Evolutionary conservation across 2,113 vertebrate species (phyloP), one percentile per base, ranked within the genome.

Genomic region (Numida meleagris): DNA sequence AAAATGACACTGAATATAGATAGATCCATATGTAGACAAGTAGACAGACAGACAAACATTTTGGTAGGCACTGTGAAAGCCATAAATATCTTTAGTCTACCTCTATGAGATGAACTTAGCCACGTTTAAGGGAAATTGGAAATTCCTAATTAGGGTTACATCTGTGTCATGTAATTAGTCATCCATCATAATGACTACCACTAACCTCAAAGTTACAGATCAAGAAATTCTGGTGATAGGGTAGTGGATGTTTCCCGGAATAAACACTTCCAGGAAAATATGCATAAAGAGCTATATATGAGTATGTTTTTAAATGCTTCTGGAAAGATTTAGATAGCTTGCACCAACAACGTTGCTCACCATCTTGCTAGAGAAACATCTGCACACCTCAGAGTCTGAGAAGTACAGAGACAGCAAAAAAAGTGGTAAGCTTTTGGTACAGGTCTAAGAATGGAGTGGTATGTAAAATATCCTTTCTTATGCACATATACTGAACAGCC

Each of bases 401-500:
- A 77, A 81, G 80, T 55, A 63, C 4, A 16, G 42, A 13, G 7
- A 6, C 2, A 1, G 15, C 3, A 8, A 59, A 38, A 62, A 4
- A 14, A 38, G n/a, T 68, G 57, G 4, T 55, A 40, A 66, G 9
- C 31, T 7, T 80, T 86, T 53, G 11, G 4, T 70, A n/a, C 8
- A 48, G 7, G 31, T 27, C 25, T 74, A 70, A 59, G 27, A 63
- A 59, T 12, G 57, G 9, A 40, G 19, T 34, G 3, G 1, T 36
- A 24, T 5, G 5, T 48, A 9, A 48, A n/a, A 43, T 19, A 10
- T 3, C 2, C 2, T 62, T 38, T 20, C 14, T 48, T 46, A n/a
- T 19, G 12, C 1, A 53, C 0, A 0, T 58, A 33, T 16, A 33
- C 72, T 10, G 51, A 67, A 66, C 6, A 59, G 3, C 0, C 8